phyloP scores from a whole-genome alignment of 2,113 vertebrate species.

The Silurus glanis region DNA sequence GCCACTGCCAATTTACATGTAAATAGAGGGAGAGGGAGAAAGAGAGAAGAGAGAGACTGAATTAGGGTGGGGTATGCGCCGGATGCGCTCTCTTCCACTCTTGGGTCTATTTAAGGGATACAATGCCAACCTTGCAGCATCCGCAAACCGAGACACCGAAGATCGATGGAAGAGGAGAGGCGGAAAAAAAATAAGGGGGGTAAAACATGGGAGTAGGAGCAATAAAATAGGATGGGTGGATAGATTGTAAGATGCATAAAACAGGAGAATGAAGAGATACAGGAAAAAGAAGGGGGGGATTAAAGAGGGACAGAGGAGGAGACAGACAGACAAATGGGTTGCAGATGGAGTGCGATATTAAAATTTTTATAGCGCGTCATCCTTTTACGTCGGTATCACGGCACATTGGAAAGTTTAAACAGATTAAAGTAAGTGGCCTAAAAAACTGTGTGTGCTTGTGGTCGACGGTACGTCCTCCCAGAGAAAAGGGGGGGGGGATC shows the following conservation, averaged over 20 bases:
- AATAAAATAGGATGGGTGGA: neutral
- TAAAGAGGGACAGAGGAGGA: neutral
- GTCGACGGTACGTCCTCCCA: neutral
- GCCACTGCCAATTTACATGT: conserved; percentile 55
- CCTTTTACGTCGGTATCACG: neutral
- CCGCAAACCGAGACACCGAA: neutral
- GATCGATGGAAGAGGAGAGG: conserved; percentile 2
- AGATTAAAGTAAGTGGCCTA: neutral
- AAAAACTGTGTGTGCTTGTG: neutral
- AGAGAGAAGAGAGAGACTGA: neutral
- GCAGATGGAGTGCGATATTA: neutral
- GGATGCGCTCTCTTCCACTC: conserved; percentile 7
- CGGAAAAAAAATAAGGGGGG: neutral
- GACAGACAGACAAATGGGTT: neutral
- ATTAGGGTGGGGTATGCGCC: neutral
- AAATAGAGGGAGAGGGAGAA: conserved; percentile 8
- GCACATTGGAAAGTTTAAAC: neutral
- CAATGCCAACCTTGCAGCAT: neutral
- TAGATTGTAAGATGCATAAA: neutral
- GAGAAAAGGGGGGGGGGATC: neutral
- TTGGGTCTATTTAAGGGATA: conserved; percentile 4
- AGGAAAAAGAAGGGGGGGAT: neutral
- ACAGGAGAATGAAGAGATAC: no score
- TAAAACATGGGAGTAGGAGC: neutral
- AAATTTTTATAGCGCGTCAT: neutral